Conservation (phyloP, 2,888 invertebrate genomes). For the Chrysotoxum bicinctum region DNA sequence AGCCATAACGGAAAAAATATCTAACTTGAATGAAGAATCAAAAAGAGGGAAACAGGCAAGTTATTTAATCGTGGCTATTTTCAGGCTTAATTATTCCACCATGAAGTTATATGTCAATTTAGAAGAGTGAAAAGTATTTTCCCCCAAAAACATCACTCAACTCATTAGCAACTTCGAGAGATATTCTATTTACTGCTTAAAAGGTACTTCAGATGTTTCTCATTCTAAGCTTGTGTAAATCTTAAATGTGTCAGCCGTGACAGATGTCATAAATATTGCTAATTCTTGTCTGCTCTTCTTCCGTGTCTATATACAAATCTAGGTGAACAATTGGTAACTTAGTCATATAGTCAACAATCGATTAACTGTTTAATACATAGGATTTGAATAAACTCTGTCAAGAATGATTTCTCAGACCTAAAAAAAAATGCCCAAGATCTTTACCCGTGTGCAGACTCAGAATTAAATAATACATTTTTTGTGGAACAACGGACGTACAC, state of each 20-base stretch:
- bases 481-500: not conserved
- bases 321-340: conserved; percentile 58
- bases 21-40: not conserved
- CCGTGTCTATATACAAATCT: not conserved
- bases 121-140: not conserved
- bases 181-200: too few species aligned
- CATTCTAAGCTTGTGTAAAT: not conserved
- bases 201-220: not conserved
- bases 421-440: conserved; percentile 38
- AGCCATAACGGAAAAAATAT: not conserved
- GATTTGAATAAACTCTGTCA: conserved; percentile 51
- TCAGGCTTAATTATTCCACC: not conserved
- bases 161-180: not conserved
- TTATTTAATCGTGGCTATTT: not conserved
- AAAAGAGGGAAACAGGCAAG: not conserved
- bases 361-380: conserved; percentile 32
- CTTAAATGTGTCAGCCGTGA: conserved; percentile 13
- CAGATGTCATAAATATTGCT: conserved; percentile 1
- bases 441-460: conserved; percentile 36
- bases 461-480: conserved; percentile 40
- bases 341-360: conserved; percentile 40
- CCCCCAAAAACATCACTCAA: not conserved
- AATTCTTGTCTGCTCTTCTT: not conserved
- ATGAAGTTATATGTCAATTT: not conserved
- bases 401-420: conserved; percentile 16